phyloP scores from a whole-genome alignment of 2,113 vertebrate species.

The Acrocephalus kingi region DNA sequence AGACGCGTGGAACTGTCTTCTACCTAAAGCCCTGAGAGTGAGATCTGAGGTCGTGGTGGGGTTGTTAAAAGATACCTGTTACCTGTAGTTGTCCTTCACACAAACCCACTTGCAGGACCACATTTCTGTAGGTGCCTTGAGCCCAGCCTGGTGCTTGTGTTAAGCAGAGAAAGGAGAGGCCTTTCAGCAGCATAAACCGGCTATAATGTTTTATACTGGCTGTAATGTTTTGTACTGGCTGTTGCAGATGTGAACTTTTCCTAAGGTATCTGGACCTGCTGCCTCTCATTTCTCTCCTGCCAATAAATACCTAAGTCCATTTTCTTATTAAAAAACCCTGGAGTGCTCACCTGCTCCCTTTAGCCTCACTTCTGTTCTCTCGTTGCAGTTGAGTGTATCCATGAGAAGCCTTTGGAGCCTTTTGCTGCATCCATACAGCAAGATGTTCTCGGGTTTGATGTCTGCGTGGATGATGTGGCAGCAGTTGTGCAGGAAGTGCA shows the following conservation, averaged over 20 bases:
- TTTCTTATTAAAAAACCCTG: not conserved
- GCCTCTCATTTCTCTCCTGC: not conserved
- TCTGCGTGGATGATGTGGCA: conserved; percentile 88
- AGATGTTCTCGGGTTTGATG: conserved; percentile 86
- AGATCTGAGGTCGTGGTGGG: rapidly evolving
- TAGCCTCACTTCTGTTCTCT: not conserved
- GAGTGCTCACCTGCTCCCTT: conserved; percentile 23
- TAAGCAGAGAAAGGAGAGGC: not conserved
- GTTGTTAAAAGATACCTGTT: not conserved
- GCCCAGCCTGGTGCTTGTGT: not conserved
- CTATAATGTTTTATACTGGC: not conserved
- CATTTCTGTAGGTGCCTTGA: not conserved
- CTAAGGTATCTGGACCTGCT: not conserved
- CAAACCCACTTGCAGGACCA: not conserved
- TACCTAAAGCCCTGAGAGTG: not conserved
- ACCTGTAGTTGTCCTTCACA: not conserved
- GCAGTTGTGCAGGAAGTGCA: conserved; percentile 81
- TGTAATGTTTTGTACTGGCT: not conserved
- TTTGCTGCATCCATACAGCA: conserved; percentile 69
- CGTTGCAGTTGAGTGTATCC: not conserved
- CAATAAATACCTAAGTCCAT: rapidly evolving
- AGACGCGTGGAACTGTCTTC: not conserved
- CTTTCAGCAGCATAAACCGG: not conserved
- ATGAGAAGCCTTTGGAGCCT: conserved; percentile 52
- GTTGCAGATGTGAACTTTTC: not conserved